Evolutionary conservation across 2,113 vertebrate genomes (phyloP), one percentile per base, ranked within the genome.

Genomic region (Propithecus coquereli): DNA sequence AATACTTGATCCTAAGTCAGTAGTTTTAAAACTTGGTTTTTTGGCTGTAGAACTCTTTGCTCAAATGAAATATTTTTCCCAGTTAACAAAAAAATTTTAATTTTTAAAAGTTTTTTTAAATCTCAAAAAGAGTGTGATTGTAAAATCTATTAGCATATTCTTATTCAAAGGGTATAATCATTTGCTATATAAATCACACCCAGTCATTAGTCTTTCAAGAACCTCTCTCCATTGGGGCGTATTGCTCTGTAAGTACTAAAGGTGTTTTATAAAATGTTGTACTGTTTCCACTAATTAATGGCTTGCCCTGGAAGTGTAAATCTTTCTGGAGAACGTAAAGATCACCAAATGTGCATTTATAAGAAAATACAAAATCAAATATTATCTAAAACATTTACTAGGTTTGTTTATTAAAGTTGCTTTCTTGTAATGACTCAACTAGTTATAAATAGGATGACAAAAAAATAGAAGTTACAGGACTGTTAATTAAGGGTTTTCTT

Each of bases 21-120:
- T 65, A 65, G 12, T 52, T 66, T 54, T 70, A 76, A 97, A 97
- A 97, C 86, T 74, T 97, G 70, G 74, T 18, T 50, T 71, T 82
- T 76, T 34, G 63, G 22, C 18, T 40, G 1, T 10, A 3, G 40
- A 80, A 63, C 0, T 2, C 8, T 68, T 84, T 66, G 8, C 16
- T 87, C 50, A 94, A 65, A 74, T 85, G 34, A 61, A 50, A 81
- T 63, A 74, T 59, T 61, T 80, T 94, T 76, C 20, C 50, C 34
- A 87, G 52, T 77, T 93, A 45, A 87, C 45, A 63, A 70, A 61
- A 65, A 66, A 34, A 32, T 65, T 54, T 91, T 63, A 37, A 73
- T 87, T 14, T 82, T 74, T 71, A 79, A 85, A 95, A 37, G 50
- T 7, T 61, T 68, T 27, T 92, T 79, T 18, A 1, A 63, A 45